phyloP scores from a whole-genome alignment of 64 coral and sea anemone species.

The Actinia tenebrosa region DNA sequence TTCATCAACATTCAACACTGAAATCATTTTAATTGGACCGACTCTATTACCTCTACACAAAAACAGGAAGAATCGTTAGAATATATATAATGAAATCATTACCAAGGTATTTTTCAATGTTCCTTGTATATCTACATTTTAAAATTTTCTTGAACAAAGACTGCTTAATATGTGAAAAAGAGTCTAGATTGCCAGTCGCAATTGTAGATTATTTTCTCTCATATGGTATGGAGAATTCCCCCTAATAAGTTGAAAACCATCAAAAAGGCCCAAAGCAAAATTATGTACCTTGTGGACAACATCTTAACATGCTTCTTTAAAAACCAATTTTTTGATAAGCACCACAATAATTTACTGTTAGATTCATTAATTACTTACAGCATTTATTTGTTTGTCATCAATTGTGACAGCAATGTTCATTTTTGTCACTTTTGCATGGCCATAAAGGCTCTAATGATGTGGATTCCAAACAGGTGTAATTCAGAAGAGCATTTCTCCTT shows the following conservation, averaged over 20 bases:
- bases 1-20: neutral
- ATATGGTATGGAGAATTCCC: neutral
- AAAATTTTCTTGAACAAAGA: neutral
- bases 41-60: neutral
- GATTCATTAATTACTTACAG: neutral
- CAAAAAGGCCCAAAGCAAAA: neutral
- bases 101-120: constrained; percentile 9
- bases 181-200: neutral
- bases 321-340: neutral
- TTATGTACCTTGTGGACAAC: neutral
- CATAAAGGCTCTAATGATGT: neutral
- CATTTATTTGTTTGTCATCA: neutral
- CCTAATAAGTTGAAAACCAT: neutral
- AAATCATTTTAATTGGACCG: constrained; percentile 24
- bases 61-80: constrained; percentile 7
- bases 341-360: neutral
- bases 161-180: neutral
- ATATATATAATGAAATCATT: constrained; percentile 4
- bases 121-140: neutral
- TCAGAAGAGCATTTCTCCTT: neutral
- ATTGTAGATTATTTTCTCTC: neutral
- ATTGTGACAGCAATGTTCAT: neutral
- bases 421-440: neutral
- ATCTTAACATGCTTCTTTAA: neutral
- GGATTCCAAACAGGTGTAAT: neutral